Evolutionary conservation across 1,140 invertebrate species (phyloP).

Genomic region (Bombus sibiricus): DNA sequence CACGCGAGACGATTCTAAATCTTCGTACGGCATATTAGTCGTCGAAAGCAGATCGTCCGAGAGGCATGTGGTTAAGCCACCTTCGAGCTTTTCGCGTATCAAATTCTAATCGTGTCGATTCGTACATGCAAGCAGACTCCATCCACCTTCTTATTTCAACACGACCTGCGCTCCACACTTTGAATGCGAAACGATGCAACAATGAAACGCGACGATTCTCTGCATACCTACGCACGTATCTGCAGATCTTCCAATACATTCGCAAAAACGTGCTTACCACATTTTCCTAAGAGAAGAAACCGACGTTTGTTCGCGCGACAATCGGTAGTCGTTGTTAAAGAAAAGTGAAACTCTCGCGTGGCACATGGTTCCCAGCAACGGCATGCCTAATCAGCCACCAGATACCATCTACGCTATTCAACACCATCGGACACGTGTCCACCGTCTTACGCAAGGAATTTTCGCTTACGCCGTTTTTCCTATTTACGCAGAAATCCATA

Average conservation of each 20-base stretch:
- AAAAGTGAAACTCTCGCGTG: constrained; percentile 60
- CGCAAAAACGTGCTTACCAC: not conserved
- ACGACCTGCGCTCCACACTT: no score
- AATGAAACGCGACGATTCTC: no score
- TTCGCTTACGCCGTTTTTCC: constrained; percentile 19
- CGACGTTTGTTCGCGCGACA: constrained; percentile 7
- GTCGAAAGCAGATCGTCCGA: no score
- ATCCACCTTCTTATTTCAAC: no score
- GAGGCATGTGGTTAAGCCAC: no score
- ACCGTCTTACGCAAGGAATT: constrained; percentile 48
- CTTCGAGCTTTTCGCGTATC: no score
- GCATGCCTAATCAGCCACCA: constrained; percentile 41
- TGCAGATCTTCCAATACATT: not conserved
- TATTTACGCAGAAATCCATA: not conserved
- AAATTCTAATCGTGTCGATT: no score
- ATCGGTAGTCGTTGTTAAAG: not conserved
- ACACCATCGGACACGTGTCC: not conserved
- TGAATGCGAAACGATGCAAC: no score
- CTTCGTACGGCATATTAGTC: no score
- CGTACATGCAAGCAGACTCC: no score
- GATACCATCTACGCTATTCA: constrained; percentile 50
- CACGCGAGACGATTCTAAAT: no score
- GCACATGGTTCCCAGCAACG: constrained; percentile 41
- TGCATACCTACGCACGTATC: no score
- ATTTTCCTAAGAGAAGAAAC: not conserved